Evolutionary conservation across 2,797 vertebrate genomes (phyloP).

Genomic region (Trematomus bernacchii): DNA sequence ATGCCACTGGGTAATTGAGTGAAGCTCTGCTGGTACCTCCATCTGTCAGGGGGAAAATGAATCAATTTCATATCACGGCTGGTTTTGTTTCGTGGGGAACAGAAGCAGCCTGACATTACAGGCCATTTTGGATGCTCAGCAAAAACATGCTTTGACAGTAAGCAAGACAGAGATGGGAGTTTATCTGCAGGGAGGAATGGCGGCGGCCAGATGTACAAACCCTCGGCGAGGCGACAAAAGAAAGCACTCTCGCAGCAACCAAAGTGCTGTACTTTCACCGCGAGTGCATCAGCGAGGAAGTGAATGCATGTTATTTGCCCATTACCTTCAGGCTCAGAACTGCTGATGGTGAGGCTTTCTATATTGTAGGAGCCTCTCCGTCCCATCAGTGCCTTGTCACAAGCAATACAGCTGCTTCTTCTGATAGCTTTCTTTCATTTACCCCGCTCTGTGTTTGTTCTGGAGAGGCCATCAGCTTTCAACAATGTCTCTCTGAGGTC

Average conservation of each 20-base stretch:
- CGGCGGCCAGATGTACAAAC: slow-evolving; percentile 6
- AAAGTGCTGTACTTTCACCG: slow-evolving; percentile 39
- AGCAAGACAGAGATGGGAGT: slow-evolving; percentile 45
- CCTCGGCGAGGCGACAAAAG: slow-evolving; percentile 57
- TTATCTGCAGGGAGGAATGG: slow-evolving; percentile 42
- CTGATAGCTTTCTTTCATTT: slow-evolving; percentile 77
- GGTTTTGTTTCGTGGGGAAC: slow-evolving; percentile 25
- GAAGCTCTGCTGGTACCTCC: slow-evolving; percentile 57
- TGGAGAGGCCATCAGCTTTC: slow-evolving; percentile 58
- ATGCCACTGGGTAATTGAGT: slow-evolving; percentile 72
- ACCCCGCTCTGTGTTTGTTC: slow-evolving; percentile 51
- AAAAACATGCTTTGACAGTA: slow-evolving; percentile 26
- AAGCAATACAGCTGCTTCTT: slow-evolving; percentile 68
- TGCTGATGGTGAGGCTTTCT: slow-evolving; percentile 76
- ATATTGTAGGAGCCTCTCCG: slow-evolving; percentile 55
- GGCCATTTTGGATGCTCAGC: slow-evolving; percentile 36
- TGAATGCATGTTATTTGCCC: slow-evolving; percentile 65
- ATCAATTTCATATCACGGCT: slow-evolving; percentile 40
- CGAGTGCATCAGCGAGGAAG: slow-evolving; percentile 59
- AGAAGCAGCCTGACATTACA: slow-evolving; percentile 31
- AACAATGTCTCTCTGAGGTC: slow-evolving; percentile 55
- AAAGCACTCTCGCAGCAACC: slow-evolving; percentile 64
- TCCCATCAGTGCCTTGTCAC: slow-evolving; percentile 75
- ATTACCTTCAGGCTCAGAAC: slow-evolving; percentile 67
- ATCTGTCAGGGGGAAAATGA: slow-evolving; percentile 45